Evolutionary conservation across 2,888 invertebrate species (phyloP).

Genomic region (Spodoptera littoralis): DNA sequence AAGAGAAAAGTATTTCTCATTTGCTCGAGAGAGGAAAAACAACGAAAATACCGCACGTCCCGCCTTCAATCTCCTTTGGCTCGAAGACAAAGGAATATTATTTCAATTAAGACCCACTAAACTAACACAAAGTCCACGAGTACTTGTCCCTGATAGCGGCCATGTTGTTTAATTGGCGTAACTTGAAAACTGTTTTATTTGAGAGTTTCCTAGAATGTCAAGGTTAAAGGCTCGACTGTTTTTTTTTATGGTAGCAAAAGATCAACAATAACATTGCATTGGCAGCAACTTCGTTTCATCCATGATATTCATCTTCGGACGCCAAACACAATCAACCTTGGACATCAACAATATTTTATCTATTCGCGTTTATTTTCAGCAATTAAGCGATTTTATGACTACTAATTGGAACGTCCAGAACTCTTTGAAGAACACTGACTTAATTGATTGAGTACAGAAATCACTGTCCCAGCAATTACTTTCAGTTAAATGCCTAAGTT

Average conservation of each 20-base stretch:
- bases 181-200: constrained; percentile 46
- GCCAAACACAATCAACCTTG: no score
- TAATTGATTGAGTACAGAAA: constrained; percentile 22
- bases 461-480: constrained; percentile 8
- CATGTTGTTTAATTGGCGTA: constrained; percentile 64
- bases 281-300: neutral
- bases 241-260: no score
- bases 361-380: constrained; percentile 22
- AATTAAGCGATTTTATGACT: constrained; percentile 33
- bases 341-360: constrained; percentile 4
- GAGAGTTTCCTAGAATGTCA: constrained; percentile 16
- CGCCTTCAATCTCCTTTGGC: constrained; percentile 79
- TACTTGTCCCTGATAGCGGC: constrained; percentile 62
- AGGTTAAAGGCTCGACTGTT: constrained; percentile 6
- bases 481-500: neutral
- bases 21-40: constrained; percentile 76
- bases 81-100: constrained; percentile 81
- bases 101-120: constrained; percentile 79
- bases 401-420: constrained; percentile 23
- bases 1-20: constrained; percentile 84
- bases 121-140: constrained; percentile 66
- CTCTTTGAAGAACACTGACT: constrained; percentile 12
- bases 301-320: no score
- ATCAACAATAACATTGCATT: neutral
- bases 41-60: constrained; percentile 76